phyloP scores from a whole-genome alignment of 2,113 vertebrate species.

The Stictonetta naevosa region DNA sequence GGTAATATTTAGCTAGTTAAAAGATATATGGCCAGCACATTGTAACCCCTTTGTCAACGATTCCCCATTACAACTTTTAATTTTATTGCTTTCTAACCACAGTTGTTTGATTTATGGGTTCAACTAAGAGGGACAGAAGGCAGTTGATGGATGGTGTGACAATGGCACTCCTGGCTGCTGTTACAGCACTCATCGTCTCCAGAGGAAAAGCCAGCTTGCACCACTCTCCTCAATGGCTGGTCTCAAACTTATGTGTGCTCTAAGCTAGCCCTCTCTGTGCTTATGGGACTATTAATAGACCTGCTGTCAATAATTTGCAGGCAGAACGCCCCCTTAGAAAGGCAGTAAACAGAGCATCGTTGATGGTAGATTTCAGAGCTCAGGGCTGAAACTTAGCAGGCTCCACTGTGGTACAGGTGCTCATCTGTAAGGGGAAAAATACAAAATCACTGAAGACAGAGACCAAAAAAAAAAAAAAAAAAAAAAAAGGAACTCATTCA shows the following conservation, averaged over 20 bases:
- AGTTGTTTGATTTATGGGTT: conserved; percentile 61
- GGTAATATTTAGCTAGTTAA: conserved; percentile 71
- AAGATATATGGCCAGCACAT: conserved; percentile 53
- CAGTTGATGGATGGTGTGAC: conserved; percentile 47
- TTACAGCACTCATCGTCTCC: neutral
- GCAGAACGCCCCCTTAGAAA: neutral
- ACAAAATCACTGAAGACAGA: neutral
- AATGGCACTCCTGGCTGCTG: conserved; percentile 43
- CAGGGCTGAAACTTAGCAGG: neutral
- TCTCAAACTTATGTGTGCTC: neutral
- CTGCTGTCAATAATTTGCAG: neutral
- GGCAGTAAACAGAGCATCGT: neutral
- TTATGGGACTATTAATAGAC: neutral
- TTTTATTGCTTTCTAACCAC: conserved; percentile 71
- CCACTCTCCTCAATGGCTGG: neutral
- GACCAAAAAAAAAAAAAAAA: neutral
- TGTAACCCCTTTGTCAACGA: conserved; percentile 59
- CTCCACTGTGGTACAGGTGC: neutral
- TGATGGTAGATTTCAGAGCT: neutral
- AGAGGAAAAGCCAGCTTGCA: conserved; percentile 13
- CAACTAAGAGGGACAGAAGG: neutral
- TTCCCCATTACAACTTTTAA: conserved; percentile 64
- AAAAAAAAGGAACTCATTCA: neutral
- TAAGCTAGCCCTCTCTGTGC: neutral
- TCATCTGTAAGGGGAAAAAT: neutral